phyloP scores from a whole-genome alignment of 2,888 invertebrate genomes.

The Anagyrus pseudococci region DNA sequence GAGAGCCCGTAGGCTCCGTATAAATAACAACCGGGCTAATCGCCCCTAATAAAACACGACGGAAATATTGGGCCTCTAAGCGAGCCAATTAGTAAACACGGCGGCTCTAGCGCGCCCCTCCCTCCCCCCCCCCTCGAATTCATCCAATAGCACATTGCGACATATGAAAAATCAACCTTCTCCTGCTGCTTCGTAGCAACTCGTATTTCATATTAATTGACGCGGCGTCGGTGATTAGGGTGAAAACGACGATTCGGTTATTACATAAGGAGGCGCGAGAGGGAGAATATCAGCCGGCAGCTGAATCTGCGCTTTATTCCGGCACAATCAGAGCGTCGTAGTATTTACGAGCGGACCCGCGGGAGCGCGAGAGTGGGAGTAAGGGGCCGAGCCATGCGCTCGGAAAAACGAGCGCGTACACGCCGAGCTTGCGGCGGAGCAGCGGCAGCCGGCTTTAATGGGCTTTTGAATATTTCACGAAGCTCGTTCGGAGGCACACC shows the following conservation, averaged over 20 bases:
- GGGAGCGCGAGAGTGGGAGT: conserved; percentile 7
- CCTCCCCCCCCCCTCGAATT: not conserved
- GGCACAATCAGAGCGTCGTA: conserved; percentile 28
- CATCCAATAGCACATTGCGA: no score
- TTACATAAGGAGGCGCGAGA: no score
- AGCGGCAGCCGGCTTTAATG: conserved; percentile 41
- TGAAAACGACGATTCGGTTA: no score
- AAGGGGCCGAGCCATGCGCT: conserved; percentile 23
- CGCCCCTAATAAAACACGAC: no score
- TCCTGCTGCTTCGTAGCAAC: no score
- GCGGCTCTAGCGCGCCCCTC: not conserved
- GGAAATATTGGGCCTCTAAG: no score
- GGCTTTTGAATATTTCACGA: conserved; percentile 44
- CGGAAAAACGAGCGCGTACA: conserved; percentile 40
- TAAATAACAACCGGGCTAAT: no score
- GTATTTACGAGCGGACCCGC: conserved; percentile 33
- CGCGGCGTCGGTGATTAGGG: no score
- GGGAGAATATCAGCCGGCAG: not conserved
- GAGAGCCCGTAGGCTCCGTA: no score
- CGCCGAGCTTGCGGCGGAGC: conserved; percentile 30
- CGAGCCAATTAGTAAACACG: no score
- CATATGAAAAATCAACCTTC: no score
- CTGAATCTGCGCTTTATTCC: conserved; percentile 19
- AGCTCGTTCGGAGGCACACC: not conserved
- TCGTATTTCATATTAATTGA: conserved; percentile 23